These are phyloP conservation scores for Anneissia japonica DNA, from an alignment of 35 echinoderm and acorn worm genomes.

Conservation along the genomic window DNA sequence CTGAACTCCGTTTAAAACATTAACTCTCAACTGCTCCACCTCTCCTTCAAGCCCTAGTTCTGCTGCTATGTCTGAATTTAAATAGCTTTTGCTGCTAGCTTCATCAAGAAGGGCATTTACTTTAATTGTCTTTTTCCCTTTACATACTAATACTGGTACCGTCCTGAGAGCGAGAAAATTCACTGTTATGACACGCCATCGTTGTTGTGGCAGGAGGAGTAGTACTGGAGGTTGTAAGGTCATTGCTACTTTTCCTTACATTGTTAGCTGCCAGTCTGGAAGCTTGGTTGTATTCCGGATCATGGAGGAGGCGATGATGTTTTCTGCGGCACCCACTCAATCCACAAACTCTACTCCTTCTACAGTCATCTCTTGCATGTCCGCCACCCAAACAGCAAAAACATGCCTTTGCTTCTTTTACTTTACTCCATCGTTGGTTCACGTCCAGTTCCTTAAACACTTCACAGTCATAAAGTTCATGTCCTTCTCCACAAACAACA, in stretches of 20 bases:
- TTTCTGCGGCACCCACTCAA: neutral
- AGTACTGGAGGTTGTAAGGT: neutral
- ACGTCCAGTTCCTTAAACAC: neutral
- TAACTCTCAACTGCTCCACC: neutral
- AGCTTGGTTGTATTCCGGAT: neutral
- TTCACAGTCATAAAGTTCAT: neutral
- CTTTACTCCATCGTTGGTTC: neutral
- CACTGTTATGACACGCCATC: too few relatives aligned
- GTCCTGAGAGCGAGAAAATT: too few relatives aligned
- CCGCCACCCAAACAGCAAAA: neutral
- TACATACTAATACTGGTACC: neutral
- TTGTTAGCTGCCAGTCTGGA: neutral
- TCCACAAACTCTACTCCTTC: neutral
- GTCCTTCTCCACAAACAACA: neutral
- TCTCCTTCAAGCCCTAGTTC: neutral
- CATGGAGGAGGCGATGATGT: neutral
- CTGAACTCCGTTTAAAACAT: neutral
- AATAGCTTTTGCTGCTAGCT: neutral
- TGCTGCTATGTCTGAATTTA: slow-evolving; percentile 1
- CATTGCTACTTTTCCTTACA: neutral
- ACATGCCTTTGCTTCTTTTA: neutral
- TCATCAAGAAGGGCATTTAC: slow-evolving; percentile 23
- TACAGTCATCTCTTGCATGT: neutral
- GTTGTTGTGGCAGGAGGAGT: neutral
- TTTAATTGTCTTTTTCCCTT: neutral